These are phyloP conservation scores for Mesitornis unicolor DNA, from an alignment of 2,113 vertebrate species.

Conservation along the genomic window DNA sequence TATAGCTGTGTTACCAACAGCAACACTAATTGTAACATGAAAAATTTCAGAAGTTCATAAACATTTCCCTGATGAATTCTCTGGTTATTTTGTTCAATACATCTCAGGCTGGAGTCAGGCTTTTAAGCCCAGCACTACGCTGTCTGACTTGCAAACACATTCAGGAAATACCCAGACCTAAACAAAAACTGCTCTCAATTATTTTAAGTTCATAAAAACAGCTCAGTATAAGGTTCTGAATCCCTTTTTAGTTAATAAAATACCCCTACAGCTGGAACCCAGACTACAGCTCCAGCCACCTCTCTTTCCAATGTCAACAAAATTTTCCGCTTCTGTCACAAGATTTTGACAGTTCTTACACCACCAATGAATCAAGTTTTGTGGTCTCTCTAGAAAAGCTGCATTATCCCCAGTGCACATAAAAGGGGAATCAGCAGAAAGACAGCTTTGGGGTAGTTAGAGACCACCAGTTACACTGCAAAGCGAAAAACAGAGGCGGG, in stretches of 20 bases:
- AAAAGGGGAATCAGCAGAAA: conserved; percentile 15
- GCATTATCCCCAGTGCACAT: neutral
- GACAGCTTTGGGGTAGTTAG: neutral
- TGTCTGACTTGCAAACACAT: conserved; percentile 16
- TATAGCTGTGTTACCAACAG: neutral
- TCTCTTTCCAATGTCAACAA: conserved; percentile 51
- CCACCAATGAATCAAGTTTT: conserved; percentile 44
- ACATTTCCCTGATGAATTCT: neutral
- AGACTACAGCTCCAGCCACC: conserved; percentile 24
- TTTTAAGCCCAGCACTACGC: neutral
- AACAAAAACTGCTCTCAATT: conserved; percentile 58
- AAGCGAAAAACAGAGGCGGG: neutral
- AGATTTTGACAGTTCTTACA: conserved; percentile 52
- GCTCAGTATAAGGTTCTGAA: conserved; percentile 8
- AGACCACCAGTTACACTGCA: neutral
- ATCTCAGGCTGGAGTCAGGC: neutral
- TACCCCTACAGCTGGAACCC: conserved; percentile 22
- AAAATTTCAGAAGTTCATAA: neutral
- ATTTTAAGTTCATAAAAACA: conserved; percentile 39
- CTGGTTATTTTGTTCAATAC: neutral
- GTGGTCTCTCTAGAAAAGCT: conserved; percentile 26
- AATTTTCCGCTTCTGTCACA: conserved; percentile 56
- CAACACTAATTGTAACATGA: neutral
- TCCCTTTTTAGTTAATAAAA: conserved; percentile 34
- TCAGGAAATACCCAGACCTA: conserved; percentile 40